These are phyloP conservation scores for Spongilla lacustris DNA, from an alignment of 37 sponge, comb jelly and placozoan species.

Conservation along the genomic window DNA sequence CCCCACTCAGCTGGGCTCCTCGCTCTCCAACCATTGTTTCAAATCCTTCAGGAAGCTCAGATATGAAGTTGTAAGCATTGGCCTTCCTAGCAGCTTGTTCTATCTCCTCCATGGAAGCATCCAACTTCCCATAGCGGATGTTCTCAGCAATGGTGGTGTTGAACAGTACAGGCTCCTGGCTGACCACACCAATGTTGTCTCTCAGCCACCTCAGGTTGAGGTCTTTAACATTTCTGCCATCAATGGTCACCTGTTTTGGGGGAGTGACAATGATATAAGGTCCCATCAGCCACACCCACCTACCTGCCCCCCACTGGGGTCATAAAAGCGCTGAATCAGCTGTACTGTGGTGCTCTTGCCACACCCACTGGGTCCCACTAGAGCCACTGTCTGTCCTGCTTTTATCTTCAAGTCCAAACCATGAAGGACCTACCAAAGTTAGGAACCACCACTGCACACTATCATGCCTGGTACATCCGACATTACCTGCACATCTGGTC, in stretches of 20 bases:
- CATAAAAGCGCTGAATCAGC: conserved; percentile 60
- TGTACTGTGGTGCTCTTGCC: conserved; percentile 64
- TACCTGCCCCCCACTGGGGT: conserved; percentile 47
- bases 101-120: conserved; percentile 60
- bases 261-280: not conserved
- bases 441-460: not conserved
- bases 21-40: conserved; percentile 62
- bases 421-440: conserved; percentile 41
- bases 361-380: conserved; percentile 74
- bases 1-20: conserved; percentile 63
- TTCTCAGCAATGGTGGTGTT: conserved; percentile 85
- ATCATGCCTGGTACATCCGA: not conserved
- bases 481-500: conserved; percentile 74
- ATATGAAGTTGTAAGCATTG: conserved; percentile 66
- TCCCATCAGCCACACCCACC: not conserved
- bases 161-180: conserved; percentile 92
- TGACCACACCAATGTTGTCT: conserved; percentile 76
- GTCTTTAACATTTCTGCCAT: conserved; percentile 53
- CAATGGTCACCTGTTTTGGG: conserved; percentile 36
- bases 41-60: conserved; percentile 42
- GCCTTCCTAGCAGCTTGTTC: conserved; percentile 56
- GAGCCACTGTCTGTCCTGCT: conserved; percentile 61
- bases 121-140: conserved; percentile 62
- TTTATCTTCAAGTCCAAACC: conserved; percentile 38
- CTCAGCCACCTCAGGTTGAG: conserved; percentile 74